Evolutionary conservation across 2,797 vertebrate genomes (phyloP).

Genomic region (Euthynnus affinis): DNA sequence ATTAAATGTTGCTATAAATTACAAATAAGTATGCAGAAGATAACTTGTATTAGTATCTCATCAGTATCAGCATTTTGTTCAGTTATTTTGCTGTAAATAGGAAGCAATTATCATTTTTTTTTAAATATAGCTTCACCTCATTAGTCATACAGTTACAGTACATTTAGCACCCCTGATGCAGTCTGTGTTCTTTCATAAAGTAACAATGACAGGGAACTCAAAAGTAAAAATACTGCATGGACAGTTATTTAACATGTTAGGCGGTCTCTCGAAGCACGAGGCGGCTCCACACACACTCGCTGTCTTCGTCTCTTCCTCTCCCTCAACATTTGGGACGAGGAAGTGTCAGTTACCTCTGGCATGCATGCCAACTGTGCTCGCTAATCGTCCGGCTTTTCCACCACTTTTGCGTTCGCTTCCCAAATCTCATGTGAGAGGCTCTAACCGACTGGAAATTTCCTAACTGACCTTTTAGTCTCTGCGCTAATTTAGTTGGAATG

Average conservation of each 20-base stretch:
- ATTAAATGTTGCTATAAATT: neutral
- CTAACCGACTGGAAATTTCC: conserved; percentile 96
- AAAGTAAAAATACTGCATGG: neutral
- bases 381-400: conserved; percentile 81
- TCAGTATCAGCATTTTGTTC: neutral
- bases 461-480: conserved; percentile 95
- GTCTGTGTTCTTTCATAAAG: conserved; percentile 19
- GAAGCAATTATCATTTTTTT: neutral
- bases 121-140: neutral
- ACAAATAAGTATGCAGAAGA: neutral
- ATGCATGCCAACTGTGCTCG: conserved; percentile 50
- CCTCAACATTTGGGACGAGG: conserved; percentile 35
- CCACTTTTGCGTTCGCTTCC: conserved; percentile 73
- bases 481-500: conserved; percentile 95
- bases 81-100: no score
- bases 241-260: conserved; percentile 13
- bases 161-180: conserved; percentile 8
- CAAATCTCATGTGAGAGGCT: conserved; percentile 94
- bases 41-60: no score
- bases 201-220: conserved; percentile 9
- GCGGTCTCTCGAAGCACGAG: neutral
- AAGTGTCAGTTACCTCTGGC: conserved; percentile 54
- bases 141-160: neutral
- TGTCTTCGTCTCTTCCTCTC: conserved; percentile 31
- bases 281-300: conserved; percentile 35